phyloP scores from a whole-genome alignment of 2,113 vertebrate genomes.

The Nipponia nippon region DNA sequence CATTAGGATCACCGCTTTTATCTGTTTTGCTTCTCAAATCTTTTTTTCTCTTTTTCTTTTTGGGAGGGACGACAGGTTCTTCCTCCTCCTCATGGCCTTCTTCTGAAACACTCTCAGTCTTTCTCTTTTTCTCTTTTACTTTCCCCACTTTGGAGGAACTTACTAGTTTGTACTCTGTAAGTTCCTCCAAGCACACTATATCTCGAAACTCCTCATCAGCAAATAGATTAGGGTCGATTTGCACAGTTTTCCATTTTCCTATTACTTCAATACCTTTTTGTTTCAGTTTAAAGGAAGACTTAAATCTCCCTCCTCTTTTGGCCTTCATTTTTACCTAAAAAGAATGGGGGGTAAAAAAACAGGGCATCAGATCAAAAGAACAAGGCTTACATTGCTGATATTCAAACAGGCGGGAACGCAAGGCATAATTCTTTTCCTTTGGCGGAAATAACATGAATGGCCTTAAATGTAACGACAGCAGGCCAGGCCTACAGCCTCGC shows the following conservation, averaged over 20 bases:
- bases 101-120: conserved; percentile 36
- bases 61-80: not conserved
- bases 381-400: fast-evolving
- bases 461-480: fast-evolving
- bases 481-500: not conserved
- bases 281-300: conserved; percentile 41
- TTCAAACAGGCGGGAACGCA: fast-evolving
- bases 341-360: not conserved
- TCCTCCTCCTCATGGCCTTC: not conserved
- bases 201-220: conserved; percentile 83
- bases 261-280: conserved; percentile 79
- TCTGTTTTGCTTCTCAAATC: not conserved
- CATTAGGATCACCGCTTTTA: not conserved
- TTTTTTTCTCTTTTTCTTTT: conserved; percentile 64
- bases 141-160: conserved; percentile 66
- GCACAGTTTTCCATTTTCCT: conserved; percentile 86
- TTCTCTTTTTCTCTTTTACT: conserved; percentile 73
- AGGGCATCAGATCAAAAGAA: not conserved
- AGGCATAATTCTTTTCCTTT: fast-evolving
- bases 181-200: conserved; percentile 91
- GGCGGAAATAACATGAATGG: not conserved
- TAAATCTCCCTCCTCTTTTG: conserved; percentile 57
- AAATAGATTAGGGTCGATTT: conserved; percentile 84
- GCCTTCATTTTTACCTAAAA: conserved; percentile 78
- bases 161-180: conserved; percentile 84